phyloP scores from a whole-genome alignment of 2,888 invertebrate genomes.

The Bugulina stolonifera region DNA sequence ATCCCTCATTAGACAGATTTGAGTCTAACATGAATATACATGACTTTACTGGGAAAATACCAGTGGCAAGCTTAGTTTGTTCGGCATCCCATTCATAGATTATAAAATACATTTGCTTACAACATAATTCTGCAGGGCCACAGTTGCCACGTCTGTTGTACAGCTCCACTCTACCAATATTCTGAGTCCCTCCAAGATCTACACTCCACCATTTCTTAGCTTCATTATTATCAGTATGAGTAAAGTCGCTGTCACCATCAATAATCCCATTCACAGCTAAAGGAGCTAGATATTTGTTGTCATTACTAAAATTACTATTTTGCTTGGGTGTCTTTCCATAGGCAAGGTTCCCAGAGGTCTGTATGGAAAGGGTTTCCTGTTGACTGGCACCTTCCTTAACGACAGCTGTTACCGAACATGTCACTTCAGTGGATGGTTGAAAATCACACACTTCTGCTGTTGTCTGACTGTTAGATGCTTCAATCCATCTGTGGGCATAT shows the following conservation, averaged over 20 bases:
- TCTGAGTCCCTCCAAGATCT: neutral
- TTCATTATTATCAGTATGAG: neutral
- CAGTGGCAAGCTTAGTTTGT: too few species aligned
- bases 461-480: neutral
- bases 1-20: too few species aligned
- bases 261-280: neutral
- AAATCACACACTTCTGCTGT: neutral
- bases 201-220: neutral
- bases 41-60: too few species aligned
- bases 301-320: neutral
- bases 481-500: neutral
- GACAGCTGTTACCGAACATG: neutral
- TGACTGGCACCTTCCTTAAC: neutral
- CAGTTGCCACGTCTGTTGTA: neutral
- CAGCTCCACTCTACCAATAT: neutral
- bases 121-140: too few species aligned
- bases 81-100: too few species aligned
- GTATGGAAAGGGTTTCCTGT: neutral
- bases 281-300: neutral
- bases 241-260: neutral
- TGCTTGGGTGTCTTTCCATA: neutral
- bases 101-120: too few species aligned
- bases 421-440: neutral
- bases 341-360: neutral
- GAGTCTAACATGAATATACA: too few species aligned